A percentile compares a stretch with the other conserved stretches of the same genome.
Evolutionary conservation across 2,888 invertebrate species (phyloP).

Genomic region (Parasteatoda lunata): DNA sequence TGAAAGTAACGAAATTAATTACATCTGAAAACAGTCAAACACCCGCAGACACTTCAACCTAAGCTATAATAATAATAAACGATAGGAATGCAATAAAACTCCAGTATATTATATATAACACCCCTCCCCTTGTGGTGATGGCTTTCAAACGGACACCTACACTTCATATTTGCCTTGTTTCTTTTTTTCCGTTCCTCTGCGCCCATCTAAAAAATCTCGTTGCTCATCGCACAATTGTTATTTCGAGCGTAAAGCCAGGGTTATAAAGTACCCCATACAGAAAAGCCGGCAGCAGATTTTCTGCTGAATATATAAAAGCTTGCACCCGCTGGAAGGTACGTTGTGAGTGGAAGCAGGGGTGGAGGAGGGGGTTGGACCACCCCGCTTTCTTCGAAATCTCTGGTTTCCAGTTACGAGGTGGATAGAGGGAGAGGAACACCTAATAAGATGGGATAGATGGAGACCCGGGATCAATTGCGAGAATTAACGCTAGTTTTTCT

Average conservation of each 20-base stretch:
- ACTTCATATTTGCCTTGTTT: constrained; percentile 2
- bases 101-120: not conserved
- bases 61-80: constrained; percentile 4
- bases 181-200: not conserved
- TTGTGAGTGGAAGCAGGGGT: not conserved
- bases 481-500: constrained; percentile 57
- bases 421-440: not conserved
- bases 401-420: constrained; percentile 38
- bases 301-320: constrained; percentile 26
- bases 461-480: constrained; percentile 61
- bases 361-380: not conserved
- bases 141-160: constrained; percentile 39
- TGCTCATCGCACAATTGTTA: constrained; percentile 49
- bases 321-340: constrained; percentile 12
- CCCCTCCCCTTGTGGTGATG: constrained; percentile 7
- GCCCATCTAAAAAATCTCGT: constrained; percentile 12
- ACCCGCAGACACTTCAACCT: constrained; percentile 4
- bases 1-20: not conserved
- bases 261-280: constrained; percentile 46
- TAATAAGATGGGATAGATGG: constrained; percentile 43
- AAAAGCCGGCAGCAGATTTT: constrained; percentile 38
- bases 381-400: constrained; percentile 25
- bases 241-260: constrained; percentile 57
- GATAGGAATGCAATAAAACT: constrained; percentile 1
- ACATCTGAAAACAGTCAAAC: not conserved